Base-by-base conservation (phyloP, 2,888 invertebrate species). In the Neoitamus cyanurus region DNA sequence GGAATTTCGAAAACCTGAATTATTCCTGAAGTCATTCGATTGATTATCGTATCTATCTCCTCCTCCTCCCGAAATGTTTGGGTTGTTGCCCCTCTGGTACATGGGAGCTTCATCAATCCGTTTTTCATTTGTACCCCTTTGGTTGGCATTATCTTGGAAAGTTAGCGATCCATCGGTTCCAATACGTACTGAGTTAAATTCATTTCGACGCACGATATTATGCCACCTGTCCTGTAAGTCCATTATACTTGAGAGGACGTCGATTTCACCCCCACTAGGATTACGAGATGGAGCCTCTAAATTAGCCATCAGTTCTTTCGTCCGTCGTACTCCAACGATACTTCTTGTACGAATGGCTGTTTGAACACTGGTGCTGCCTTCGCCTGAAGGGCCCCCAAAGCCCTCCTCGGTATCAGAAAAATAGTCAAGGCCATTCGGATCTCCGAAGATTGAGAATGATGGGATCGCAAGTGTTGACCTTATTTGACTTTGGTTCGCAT, bases 181-280 rank as follows among this genome's bases (percentile, higher is more conserved):
- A 15, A 91, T 90, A 34, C 86, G 88, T 1, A 93, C 92, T 69
- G 93, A 92, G 0, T 94, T 88, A 0, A 93, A 93, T 6, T 94
- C 92, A 2, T 93, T 90, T 30, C 93, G 89, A 2, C 90, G 92
- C 75, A 93, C 92, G 86, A 93, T 94, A 5, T 94, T 94, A 89
- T 95, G 95, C 91, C 96, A 93, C 85, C 94, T 92, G 78, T 94
- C 93, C 90, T 96, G 96, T 87, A 93, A 93, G 86, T 94, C 93
- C 88, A 96, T 91, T 87, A 96, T 96, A 88, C 93, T 94, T 36
- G 93, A 94, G 4, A 96, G 91, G 7, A 96, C 88, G 90, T 96
- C 95, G 2, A 90, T 87, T 0, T 93, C 91, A 9, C 92, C 91
- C n/a, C 86, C 58, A 9, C 15, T 58, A 58, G 58, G 58, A n/a